Conservation (phyloP, 2,888 invertebrate species). For the Cataglyphis albicans region DNA sequence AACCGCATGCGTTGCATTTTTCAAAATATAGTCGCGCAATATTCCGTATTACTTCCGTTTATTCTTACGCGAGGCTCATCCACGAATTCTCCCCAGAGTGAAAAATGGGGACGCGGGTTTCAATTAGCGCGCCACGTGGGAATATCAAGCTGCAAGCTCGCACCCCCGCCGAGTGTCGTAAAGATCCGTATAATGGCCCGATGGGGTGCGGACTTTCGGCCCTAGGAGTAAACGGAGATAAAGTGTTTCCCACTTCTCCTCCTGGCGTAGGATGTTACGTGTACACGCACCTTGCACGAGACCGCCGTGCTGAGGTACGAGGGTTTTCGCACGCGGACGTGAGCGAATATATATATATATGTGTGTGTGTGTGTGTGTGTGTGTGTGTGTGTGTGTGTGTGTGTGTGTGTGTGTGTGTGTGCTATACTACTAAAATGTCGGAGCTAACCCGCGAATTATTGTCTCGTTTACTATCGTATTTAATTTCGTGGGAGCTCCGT, state of each 20-base stretch:
- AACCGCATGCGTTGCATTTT: background rate
- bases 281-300: constrained; percentile 41
- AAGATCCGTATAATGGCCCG: constrained; percentile 61
- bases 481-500: constrained; percentile 43
- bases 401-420: background rate
- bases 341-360: constrained; percentile 54
- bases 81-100: background rate
- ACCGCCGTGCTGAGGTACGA: constrained; percentile 57
- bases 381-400: too few species aligned
- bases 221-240: constrained; percentile 59
- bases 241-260: constrained; percentile 70
- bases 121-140: constrained; percentile 63
- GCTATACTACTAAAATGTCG: constrained; percentile 2
- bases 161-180: constrained; percentile 53
- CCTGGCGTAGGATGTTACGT: constrained; percentile 34
- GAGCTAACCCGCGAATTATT: constrained; percentile 52
- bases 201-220: constrained; percentile 61
- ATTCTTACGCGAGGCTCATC: background rate
- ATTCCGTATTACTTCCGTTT: background rate
- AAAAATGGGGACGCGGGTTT: constrained; percentile 45
- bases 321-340: constrained; percentile 67
- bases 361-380: background rate
- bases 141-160: constrained; percentile 50
- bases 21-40: background rate
- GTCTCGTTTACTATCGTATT: constrained; percentile 45